Base-by-base conservation (phyloP, 1,140 invertebrate genomes). In the Saccostrea echinata region DNA sequence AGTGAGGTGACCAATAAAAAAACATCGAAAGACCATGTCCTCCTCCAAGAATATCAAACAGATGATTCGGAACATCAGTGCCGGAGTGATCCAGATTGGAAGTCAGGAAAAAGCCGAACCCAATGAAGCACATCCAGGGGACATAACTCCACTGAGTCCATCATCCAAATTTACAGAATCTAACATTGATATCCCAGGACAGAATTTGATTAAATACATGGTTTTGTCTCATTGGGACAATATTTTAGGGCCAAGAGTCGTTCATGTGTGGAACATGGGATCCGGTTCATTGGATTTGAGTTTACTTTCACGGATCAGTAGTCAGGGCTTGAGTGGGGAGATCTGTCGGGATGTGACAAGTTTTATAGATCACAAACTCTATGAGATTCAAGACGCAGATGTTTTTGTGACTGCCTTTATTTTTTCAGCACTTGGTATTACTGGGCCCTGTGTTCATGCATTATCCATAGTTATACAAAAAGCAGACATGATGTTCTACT, bases 161-260 rank as follows among this genome's bases (percentile, higher is more conserved):
- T 91, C 91, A 68, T 92, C 91, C 3, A 87, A 68, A 13, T 93
- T 90, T 86, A 86, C 89, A 35, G 86, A 89, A 33, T 90, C 91
- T 18, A 84, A 89, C 13, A 85, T 94, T n/a, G 55, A 84, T 18
- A 88, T 90, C 27, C 86, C 89, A 68, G 71, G 83, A 21, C 88
- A 92, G 18, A 89, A 89, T 27, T 90, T 93, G 64, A 86, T 94
- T 3, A 87, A 91, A 76, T 87, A 90, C 9, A 68, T 94, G 24
- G 30, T 93, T n/a, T 87, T 93, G 9, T 91, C 90, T 83, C 90
- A 92, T 85, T 94, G 93, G 93, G 93, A 94, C 84, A 94, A 94
- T 83, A 94, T 94, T 43, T 85, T 94, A 11, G 93, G 93, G 68
- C 93, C 93, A 52, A 88, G 91, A 27, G 89, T 93, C 16, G 88